Percentiles rank a stretch among this genome's conserved stretches.
Evolutionary conservation across 2,888 invertebrate genomes (phyloP).

Genomic region (Drosophila mayaguana): DNA sequence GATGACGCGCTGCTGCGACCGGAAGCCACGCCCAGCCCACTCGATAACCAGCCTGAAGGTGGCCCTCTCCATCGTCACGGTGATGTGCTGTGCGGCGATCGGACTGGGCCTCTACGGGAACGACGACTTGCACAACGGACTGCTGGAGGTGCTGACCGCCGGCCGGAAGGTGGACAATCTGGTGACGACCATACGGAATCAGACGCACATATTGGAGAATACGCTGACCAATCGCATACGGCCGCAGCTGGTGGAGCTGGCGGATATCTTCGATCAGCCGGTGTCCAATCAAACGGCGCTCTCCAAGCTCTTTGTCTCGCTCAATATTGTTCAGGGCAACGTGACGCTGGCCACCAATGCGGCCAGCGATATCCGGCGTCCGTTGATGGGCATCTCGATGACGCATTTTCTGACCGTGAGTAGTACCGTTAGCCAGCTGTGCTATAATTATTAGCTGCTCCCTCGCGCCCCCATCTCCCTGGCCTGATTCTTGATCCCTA

Average conservation of each 20-base stretch:
- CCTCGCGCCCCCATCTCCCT: background rate
- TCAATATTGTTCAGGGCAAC: constrained; percentile 90
- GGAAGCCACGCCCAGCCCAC: constrained; percentile 94
- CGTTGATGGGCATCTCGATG: constrained; percentile 90
- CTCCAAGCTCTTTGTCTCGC: constrained; percentile 89
- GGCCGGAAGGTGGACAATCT: constrained; percentile 93
- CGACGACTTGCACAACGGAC: constrained; percentile 96
- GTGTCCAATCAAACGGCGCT: constrained; percentile 92
- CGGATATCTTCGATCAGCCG: constrained; percentile 91
- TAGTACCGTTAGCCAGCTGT: constrained; percentile 31
- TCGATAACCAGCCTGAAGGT: constrained; percentile 95
- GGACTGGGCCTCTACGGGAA: constrained; percentile 97
- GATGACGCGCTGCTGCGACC: constrained; percentile 97
- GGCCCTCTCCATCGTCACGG: constrained; percentile 91
- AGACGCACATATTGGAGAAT: constrained; percentile 91
- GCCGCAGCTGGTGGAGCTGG: constrained; percentile 89
- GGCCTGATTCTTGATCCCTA: background rate
- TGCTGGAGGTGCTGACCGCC: constrained; percentile 92
- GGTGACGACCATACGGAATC: constrained; percentile 92
- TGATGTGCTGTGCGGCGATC: constrained; percentile 95
- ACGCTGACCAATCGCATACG: constrained; percentile 90
- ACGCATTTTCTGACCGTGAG: constrained; percentile 86
- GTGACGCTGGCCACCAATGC: constrained; percentile 91
- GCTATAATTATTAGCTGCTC: constrained; percentile 10
- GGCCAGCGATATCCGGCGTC: constrained; percentile 90